Evolutionary conservation across 2,888 invertebrate genomes (phyloP), one percentile per base, ranked within the genome.

Genomic region (Hylaea fasciaria): DNA sequence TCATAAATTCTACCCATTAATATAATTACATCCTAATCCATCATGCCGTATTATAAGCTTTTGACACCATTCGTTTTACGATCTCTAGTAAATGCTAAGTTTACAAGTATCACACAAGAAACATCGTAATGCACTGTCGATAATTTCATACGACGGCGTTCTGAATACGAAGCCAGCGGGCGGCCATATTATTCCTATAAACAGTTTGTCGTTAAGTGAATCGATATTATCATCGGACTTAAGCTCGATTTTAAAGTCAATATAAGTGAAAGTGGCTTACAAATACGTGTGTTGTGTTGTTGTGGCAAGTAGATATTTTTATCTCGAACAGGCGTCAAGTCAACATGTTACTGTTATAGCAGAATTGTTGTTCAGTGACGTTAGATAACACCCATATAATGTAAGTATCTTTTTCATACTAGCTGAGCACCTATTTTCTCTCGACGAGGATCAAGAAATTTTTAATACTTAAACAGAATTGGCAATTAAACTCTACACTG

Each of bases 181-280:
- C 16, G 59, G 47, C 40, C 58, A 51, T 43, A 60, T 66, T 54
- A 59, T 50, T 51, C 53, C 58, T 22, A 64, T 66, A 64, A 63
- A 64, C 54, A 51, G 48, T 48, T 40, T 57, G 53, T 58, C 61
- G 61, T 64, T 66, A 64, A 64, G 58, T 56, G 57, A 55, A 63
- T 45, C 48, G 61, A 65, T 62, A 54, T 22, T 22, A 22, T 17
- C 28, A 50, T 51, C 57, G 44, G 16, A 48, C 40, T 50, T 57
- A 49, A 46, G 37, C 49, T 41, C 56, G 13, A 22, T 49, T 52
- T 64, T 65, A 56, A 66, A 62, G 58, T 61, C 60, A 61, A 65
- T 67, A 58, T 45, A 29, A 58, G 62, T 61, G 65, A 65, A 67
- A 67, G 67, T 65, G 41, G 50, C 50, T 45, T 59, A 29, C 54